Conservation (phyloP, 2,113 vertebrate genomes). For the Rhinichthys klamathensis region DNA sequence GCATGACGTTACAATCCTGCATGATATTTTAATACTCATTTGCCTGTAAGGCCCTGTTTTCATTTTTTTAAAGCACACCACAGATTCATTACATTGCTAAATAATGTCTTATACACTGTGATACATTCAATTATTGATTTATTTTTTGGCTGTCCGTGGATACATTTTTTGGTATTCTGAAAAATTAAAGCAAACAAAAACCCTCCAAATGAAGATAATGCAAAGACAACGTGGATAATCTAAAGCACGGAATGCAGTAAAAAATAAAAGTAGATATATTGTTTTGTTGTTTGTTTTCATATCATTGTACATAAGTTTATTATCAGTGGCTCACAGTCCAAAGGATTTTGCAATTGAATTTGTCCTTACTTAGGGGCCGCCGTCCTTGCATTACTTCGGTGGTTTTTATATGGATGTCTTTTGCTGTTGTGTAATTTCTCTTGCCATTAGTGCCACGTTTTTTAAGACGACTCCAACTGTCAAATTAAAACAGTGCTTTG, state of each 20-base stretch:
- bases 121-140: not conserved
- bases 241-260: not conserved
- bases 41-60: not conserved
- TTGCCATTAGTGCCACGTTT: too few relatives aligned
- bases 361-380: too few relatives aligned
- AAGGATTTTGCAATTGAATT: not conserved
- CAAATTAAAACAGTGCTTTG: too few relatives aligned
- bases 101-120: not conserved
- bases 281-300: not conserved
- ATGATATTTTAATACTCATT: not conserved
- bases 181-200: not conserved
- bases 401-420: too few relatives aligned
- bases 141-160: not conserved
- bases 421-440: too few relatives aligned
- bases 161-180: not conserved
- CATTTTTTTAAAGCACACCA: not conserved
- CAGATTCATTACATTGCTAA: not conserved
- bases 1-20: not conserved
- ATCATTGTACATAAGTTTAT: not conserved
- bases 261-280: not conserved
- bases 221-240: not conserved
- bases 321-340: not conserved
- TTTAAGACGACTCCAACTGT: too few relatives aligned
- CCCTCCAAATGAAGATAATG: not conserved
- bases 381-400: too few relatives aligned